These are phyloP conservation scores for Sipha maydis DNA, from an alignment of 2,888 invertebrate genomes.

Conservation along the genomic window DNA sequence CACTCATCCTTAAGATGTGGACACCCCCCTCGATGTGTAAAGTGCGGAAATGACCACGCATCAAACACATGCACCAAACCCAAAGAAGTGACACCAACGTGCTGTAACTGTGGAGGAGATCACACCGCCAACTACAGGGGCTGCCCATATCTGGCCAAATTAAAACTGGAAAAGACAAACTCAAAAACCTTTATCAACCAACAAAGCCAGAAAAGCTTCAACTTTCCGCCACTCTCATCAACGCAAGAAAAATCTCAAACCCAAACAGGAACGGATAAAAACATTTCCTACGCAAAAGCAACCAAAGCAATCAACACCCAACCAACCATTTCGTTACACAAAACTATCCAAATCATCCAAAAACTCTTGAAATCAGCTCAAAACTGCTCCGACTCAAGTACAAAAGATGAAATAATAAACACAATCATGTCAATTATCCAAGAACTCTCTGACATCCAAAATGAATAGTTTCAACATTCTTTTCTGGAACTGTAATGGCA, in stretches of 20 bases:
- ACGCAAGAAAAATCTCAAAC: not conserved
- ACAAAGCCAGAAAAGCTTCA: not conserved
- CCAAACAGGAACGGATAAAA: not conserved
- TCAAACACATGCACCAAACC: not conserved
- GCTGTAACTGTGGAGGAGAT: constrained; percentile 10
- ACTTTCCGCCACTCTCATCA: not conserved
- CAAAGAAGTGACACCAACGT: not conserved
- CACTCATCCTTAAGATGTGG: not conserved
- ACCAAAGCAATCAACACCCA: not conserved
- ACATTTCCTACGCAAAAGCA: not conserved
- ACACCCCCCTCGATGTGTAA: constrained; percentile 1
- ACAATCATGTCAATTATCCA: not conserved
- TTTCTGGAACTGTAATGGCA: not conserved
- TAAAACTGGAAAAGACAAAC: not conserved
- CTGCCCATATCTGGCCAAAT: not conserved
- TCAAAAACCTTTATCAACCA: not conserved
- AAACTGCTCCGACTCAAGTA: not conserved
- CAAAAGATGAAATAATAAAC: too few species aligned
- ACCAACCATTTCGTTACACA: not conserved
- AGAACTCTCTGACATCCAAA: not conserved
- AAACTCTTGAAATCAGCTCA: not conserved
- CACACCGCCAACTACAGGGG: not conserved
- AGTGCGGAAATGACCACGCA: constrained; percentile 4
- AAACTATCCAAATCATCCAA: not conserved
- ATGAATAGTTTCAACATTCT: not conserved